phyloP scores from a whole-genome alignment of 2,797 vertebrate species.

The Alauda arvensis region DNA sequence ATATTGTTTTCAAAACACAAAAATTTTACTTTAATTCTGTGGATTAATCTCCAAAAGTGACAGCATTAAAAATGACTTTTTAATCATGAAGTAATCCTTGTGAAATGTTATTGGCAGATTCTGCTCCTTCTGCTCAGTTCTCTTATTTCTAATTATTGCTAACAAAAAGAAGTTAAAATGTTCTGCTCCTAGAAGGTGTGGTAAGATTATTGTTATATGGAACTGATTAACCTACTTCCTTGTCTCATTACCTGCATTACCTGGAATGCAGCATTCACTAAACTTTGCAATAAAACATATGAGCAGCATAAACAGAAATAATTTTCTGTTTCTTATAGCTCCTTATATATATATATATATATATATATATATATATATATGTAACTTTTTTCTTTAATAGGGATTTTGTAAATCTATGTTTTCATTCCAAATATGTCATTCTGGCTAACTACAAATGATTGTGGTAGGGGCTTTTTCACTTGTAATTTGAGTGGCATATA shows the following conservation, averaged over 20 bases:
- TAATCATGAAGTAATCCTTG: background rate
- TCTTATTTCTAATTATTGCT: background rate
- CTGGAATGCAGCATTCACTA: background rate
- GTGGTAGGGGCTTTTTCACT: fast-evolving
- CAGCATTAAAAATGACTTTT: background rate
- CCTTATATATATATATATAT: background rate
- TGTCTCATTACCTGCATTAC: background rate
- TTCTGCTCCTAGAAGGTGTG: background rate
- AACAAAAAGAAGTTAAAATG: background rate
- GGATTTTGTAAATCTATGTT: fast-evolving
- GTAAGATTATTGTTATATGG: background rate
- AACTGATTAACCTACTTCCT: background rate
- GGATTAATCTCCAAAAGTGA: background rate
- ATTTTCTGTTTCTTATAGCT: background rate
- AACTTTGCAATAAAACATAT: background rate
- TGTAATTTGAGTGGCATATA: background rate
- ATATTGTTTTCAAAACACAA: background rate
- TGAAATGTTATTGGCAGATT: background rate
- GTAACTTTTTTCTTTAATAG: background rate
- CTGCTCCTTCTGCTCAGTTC: background rate
- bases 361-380: too few relatives aligned
- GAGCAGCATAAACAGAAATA: background rate
- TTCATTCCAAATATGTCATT: background rate
- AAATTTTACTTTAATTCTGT: background rate
- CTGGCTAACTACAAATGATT: background rate